Evolutionary conservation across 2,888 invertebrate species (phyloP), one percentile per base, ranked within the genome.

Genomic region (Trichogramma dendrolimi): DNA sequence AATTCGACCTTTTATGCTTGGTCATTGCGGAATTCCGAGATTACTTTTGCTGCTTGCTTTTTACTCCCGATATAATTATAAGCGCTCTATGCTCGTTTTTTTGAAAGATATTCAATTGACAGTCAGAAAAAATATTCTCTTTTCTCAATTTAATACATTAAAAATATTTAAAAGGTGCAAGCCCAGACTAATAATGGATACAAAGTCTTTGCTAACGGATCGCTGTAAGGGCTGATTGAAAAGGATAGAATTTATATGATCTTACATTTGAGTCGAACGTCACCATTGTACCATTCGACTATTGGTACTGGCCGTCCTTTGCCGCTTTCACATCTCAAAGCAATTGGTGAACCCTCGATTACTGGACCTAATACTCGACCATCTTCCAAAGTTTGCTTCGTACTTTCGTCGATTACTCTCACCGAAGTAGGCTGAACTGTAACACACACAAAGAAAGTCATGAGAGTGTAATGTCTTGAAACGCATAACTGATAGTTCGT

Each of bases 271-370:
- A 77, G 67, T 43, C 60, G 71, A 60, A 73, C 68, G 58, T 76
- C 72, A 46, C 89, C 89, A 77, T 92, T 91, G 83, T 86, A 92
- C 94, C 94, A 95, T 66, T 86, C 85, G 63, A 95, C 88, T 69
- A 84, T 85, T 2, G 95, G 94, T 67, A 90, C 88, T 0, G 95
- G 95, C 70, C 92, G 90, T 52, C 94, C 94, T 55, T 89, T 89
- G 50, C 84, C 84, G 57, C 92, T 91, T 63, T 88, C 84, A 73
- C 92, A 92, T 66, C 84, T 84, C 64, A 92, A 80, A 68, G 85
- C 86, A 68, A 91, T 82, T 71, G 84, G 82, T 10, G 85, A 83
- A 49, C 87, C 85, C 78, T 92, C 91, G 69, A 86, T 83, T 69
- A 88, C 83, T 0, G 91, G 89, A 0, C 90, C 90, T 56, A 90